Base-by-base conservation (phyloP, 2,113 vertebrate genomes). In the Albula glossodonta region DNA sequence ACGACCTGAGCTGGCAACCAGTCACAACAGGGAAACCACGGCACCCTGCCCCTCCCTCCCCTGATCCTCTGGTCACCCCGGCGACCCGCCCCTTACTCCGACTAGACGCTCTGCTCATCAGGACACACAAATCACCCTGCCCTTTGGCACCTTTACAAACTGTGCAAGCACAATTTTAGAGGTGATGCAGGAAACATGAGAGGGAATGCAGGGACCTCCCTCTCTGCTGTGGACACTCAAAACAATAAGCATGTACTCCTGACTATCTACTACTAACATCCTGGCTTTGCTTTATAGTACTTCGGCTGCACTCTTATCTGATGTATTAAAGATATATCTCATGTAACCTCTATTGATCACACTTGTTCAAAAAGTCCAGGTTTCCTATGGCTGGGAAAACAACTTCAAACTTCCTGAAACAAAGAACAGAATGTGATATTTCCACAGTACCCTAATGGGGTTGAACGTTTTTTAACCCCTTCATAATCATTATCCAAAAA, bases 1-100 rank as follows among this genome's bases (percentile, higher is more conserved):
- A 78, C 89, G 91, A 89, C 88, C 91, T 8, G 70, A 92, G 93
- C 87, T 93, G 92, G 90, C 91, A 92, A 89, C 86, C 90, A 86
- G 87, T 89, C 89, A 94, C 93, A 91, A 85, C 70, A 74, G 70
- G 70, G 70, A 74, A 74, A 74, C n/a, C 70, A 74, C 22, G 70
- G 31, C 70, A n/a, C 10, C 70, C 60, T 4, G 7, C 53, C 70
- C 70, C 60, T 4, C 53, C 53, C 70, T 10, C n/a, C 70, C 70
- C 70, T n/a, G 22, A 8, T 8, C 60, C 60, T 19, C 56, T 13
- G 13, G 70, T 74, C 70, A 74, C 70, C 70, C n/a, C 0, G 70
- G 70, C 70, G 25, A 25, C 70, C 70, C 70, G 17, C 3, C 70
- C 70, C 70, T 74, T n/a, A 9, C 63, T 22, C 63, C 22, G 63